phyloP scores from a whole-genome alignment of 2,797 vertebrate species.

The Falco novaeseelandiae region DNA sequence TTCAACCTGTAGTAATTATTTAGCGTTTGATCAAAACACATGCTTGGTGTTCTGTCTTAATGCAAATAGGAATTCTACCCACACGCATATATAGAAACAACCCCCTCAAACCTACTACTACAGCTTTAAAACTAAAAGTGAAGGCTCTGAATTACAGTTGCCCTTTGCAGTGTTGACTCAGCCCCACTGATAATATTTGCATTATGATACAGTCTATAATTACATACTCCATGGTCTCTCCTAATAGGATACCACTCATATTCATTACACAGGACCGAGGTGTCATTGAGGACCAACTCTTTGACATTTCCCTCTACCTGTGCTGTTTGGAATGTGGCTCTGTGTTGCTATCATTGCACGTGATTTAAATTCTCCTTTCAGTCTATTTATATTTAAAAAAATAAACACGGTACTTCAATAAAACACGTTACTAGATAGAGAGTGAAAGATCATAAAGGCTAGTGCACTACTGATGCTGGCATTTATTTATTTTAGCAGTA shows the following conservation, averaged over 20 bases:
- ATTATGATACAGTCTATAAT: neutral
- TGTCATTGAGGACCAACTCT: neutral
- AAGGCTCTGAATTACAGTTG: neutral
- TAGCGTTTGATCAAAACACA: neutral
- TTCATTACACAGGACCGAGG: neutral
- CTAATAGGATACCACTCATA: neutral
- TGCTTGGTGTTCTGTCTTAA: neutral
- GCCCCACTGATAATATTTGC: neutral
- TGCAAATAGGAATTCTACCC: neutral
- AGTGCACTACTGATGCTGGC: neutral
- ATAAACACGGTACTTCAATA: neutral
- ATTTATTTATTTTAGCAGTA: neutral
- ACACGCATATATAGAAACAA: rapidly evolving
- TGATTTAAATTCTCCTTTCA: neutral
- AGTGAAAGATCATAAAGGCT: neutral
- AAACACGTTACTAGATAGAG: neutral
- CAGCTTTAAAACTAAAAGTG: neutral
- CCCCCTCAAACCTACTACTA: neutral
- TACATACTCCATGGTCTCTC: neutral
- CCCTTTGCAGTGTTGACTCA: neutral
- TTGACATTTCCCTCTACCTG: neutral
- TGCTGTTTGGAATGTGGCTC: neutral
- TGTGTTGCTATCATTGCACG: neutral
- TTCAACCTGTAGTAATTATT: neutral
- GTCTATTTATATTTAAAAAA: neutral